Evolutionary conservation across 2,888 invertebrate genomes (phyloP).

Genomic region (Hypselothyrea guttata): DNA sequence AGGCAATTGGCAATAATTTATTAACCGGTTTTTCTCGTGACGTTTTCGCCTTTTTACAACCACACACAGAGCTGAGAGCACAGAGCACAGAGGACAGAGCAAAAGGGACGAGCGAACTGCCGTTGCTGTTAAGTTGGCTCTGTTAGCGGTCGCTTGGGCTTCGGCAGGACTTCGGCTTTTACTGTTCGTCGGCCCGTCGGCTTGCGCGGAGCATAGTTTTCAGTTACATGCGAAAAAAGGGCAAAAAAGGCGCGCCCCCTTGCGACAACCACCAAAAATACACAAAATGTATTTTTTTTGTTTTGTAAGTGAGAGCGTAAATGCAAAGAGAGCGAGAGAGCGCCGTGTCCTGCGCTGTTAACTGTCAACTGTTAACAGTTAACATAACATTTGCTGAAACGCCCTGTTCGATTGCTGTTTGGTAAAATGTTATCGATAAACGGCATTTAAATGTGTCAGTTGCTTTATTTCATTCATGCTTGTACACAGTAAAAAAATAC

Average conservation of each 20-base stretch:
- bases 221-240: constrained; percentile 66
- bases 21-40: constrained; percentile 80
- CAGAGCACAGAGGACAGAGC: constrained; percentile 26
- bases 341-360: no score
- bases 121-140: constrained; percentile 52
- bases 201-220: constrained; percentile 60
- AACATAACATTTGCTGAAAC: no score
- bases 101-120: constrained; percentile 51
- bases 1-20: constrained; percentile 78
- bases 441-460: constrained; percentile 60
- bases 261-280: constrained; percentile 55
- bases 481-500: constrained; percentile 63
- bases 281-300: constrained; percentile 61
- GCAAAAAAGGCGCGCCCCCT: constrained; percentile 61
- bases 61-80: constrained; percentile 67
- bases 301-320: constrained; percentile 29
- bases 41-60: constrained; percentile 77
- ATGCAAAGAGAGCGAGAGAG: constrained; percentile 3
- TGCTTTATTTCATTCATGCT: constrained; percentile 71
- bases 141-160: constrained; percentile 43
- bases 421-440: background rate
- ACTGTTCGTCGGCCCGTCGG: constrained; percentile 27
- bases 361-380: no score
- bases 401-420: no score
- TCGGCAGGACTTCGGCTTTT: constrained; percentile 64